phyloP scores from a whole-genome alignment of 1,140 invertebrate species.

The Amphibalanus amphitrite region DNA sequence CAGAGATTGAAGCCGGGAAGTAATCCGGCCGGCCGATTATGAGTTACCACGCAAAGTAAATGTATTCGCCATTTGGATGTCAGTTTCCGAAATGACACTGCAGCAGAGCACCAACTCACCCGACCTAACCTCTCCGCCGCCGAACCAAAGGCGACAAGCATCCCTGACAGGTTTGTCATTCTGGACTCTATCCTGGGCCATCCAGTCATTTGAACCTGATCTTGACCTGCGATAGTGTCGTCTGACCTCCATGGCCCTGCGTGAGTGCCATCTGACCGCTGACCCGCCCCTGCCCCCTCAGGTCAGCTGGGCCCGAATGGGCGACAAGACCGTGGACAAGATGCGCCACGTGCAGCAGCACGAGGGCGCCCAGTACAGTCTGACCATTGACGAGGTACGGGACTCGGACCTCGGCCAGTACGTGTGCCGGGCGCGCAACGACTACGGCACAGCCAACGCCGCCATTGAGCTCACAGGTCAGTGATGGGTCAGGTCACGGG shows the following conservation, averaged over 20 bases:
- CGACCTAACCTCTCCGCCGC: no score
- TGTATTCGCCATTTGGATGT: no score
- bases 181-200: no score
- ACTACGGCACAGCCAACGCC: constrained; percentile 4
- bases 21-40: no score
- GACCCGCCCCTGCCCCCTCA: neutral
- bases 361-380: neutral
- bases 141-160: no score
- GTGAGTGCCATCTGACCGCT: neutral
- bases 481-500: neutral
- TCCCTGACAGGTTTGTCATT: no score
- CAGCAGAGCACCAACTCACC: no score
- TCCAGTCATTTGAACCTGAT: no score
- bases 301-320: neutral
- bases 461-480: constrained; percentile 19
- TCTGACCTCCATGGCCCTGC: neutral
- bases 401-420: neutral
- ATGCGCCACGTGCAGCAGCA: neutral
- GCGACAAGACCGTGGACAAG: neutral
- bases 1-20: no score
- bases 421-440: neutral
- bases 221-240: neutral
- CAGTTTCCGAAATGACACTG: no score
- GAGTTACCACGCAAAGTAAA: no score
- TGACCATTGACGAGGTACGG: neutral